phyloP scores from a whole-genome alignment of 2,797 vertebrate genomes.

The Clarias pachynema region DNA sequence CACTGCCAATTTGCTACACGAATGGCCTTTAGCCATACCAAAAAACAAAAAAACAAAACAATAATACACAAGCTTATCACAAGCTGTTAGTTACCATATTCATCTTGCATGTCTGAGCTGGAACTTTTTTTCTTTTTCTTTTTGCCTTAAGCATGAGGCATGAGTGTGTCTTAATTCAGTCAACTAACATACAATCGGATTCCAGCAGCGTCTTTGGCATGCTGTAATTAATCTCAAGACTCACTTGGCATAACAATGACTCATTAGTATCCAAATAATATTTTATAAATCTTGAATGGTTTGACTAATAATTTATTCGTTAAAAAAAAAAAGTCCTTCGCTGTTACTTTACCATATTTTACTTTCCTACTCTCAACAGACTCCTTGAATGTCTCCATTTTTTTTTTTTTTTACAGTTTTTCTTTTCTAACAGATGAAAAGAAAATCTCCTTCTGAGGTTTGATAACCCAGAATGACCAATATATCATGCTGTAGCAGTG shows the following conservation, averaged over 20 bases:
- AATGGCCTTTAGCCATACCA: constrained; percentile 5
- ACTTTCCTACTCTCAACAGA: neutral
- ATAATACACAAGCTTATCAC: constrained; percentile 34
- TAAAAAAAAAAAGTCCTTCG: constrained; percentile 6
- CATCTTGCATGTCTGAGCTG: constrained; percentile 18
- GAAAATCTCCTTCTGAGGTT: constrained; percentile 26
- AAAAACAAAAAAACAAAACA: neutral
- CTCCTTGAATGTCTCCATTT: constrained; percentile 18
- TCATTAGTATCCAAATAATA: constrained; percentile 29
- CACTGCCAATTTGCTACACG: constrained; percentile 3
- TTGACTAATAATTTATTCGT: constrained; percentile 29
- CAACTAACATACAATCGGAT: neutral
- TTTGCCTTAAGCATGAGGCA: constrained; percentile 28
- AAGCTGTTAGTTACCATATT: constrained; percentile 38
- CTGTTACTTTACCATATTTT: neutral
- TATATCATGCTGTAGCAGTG: constrained; percentile 29
- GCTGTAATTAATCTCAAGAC: constrained; percentile 25
- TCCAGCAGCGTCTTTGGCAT: constrained; percentile 30
- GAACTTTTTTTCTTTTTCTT: neutral
- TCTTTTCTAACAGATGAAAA: constrained; percentile 20
- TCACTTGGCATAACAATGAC: constrained; percentile 19
- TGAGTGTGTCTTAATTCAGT: constrained; percentile 29
- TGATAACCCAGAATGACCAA: constrained; percentile 35
- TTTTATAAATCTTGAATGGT: constrained; percentile 33
- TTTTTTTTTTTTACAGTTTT: constrained; percentile 9